A percentile compares a stretch with the other conserved stretches of the same genome.
Evolutionary conservation across 1,140 invertebrate species (phyloP).

Genomic region (Megalopta genalis): DNA sequence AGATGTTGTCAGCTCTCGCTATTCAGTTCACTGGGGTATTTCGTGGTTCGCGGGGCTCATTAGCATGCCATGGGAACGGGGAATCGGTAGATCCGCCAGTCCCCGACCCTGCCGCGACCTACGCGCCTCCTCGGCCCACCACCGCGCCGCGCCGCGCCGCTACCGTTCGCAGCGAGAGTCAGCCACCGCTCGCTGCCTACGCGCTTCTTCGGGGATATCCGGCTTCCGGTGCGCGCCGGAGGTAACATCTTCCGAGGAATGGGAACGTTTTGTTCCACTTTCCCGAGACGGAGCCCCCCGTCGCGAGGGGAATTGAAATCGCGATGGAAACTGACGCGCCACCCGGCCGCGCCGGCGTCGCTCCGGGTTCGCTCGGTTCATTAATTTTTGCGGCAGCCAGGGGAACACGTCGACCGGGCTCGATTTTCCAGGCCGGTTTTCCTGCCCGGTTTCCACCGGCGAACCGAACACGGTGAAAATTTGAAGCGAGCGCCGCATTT

Average conservation of each 20-base stretch:
- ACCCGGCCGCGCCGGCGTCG: not conserved
- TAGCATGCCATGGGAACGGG: constrained; percentile 43
- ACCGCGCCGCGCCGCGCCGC: no score
- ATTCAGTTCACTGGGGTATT: constrained; percentile 45
- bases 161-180: no score
- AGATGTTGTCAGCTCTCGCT: constrained; percentile 14
- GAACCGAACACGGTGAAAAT: no score
- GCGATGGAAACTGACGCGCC: constrained; percentile 8
- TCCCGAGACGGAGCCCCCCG: constrained; percentile 9
- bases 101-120: constrained; percentile 15
- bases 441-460: no score
- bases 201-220: constrained; percentile 14
- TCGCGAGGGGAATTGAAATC: constrained; percentile 28
- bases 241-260: constrained; percentile 6
- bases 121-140: constrained; percentile 6
- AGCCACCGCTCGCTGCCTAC: no score
- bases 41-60: constrained; percentile 36
- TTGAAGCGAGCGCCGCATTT: no score
- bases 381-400: constrained; percentile 2
- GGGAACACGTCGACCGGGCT: no score
- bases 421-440: no score
- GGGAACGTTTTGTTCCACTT: constrained; percentile 19
- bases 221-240: not conserved
- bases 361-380: constrained; percentile 2
- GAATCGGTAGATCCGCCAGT: constrained; percentile 10